A percentile compares a stretch with the other conserved stretches of the same genome.
These are phyloP conservation scores for Lutjanus campechanus DNA, from an alignment of 2,797 vertebrate genomes.

Conservation along the genomic window DNA sequence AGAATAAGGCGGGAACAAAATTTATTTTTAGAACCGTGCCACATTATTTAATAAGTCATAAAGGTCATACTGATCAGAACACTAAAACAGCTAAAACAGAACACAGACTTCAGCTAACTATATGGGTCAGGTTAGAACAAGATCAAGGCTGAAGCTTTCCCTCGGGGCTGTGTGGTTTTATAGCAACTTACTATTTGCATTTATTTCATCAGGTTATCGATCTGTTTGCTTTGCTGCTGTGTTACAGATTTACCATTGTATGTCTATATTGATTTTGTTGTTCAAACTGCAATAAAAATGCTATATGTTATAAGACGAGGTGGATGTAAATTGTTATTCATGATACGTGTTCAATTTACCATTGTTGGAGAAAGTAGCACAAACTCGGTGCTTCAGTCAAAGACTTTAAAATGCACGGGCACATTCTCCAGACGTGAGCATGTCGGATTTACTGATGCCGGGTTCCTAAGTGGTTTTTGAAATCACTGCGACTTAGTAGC, in stretches of 20 bases:
- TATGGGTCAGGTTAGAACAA: background rate
- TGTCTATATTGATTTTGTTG: conserved; percentile 8
- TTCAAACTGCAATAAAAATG: background rate
- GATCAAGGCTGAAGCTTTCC: background rate
- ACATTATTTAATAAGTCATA: background rate
- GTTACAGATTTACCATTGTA: background rate
- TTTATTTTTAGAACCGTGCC: background rate
- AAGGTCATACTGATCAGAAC: background rate
- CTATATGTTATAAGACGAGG: background rate
- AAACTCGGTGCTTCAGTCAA: conserved; percentile 12
- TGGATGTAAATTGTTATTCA: background rate
- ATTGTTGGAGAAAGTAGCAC: background rate
- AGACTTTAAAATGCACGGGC: conserved; percentile 47
- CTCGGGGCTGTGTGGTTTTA: background rate
- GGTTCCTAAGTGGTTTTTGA: conserved; percentile 44
- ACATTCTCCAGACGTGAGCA: conserved; percentile 36
- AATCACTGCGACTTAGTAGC: conserved; percentile 49
- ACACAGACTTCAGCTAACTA: background rate
- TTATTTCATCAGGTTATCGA: conserved; percentile 5
- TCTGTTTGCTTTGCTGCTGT: conserved; percentile 24
- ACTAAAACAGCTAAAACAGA: background rate
- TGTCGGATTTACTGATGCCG: conserved; percentile 13
- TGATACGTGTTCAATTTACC: conserved; percentile 4
- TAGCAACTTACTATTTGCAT: background rate
- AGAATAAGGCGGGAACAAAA: background rate